A percentile compares a stretch with the other conserved stretches of the same genome.
These are phyloP conservation scores for Neocrepidodera transversa DNA, from an alignment of 2,888 invertebrate species.

Conservation along the genomic window DNA sequence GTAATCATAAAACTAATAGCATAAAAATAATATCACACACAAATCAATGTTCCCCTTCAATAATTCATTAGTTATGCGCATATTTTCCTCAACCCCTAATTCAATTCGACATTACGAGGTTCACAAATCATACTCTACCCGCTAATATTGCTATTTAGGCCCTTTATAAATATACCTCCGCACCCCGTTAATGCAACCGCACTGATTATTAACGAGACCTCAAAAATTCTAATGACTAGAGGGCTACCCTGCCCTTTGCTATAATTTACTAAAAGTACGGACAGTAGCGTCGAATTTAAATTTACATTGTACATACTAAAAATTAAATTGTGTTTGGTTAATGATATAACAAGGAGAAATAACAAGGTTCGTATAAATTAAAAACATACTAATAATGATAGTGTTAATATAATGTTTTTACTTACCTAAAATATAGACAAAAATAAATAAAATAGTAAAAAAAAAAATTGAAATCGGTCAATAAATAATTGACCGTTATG, in stretches of 20 bases:
- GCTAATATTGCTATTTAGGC: slow-evolving; percentile 21
- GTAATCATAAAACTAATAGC: no score
- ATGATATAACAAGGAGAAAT: no score
- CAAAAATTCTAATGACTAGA: slow-evolving; percentile 34
- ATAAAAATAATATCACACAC: slow-evolving; percentile 9
- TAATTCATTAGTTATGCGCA: background rate
- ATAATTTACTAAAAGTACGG: slow-evolving; percentile 51
- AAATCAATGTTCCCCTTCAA: slow-evolving; percentile 7
- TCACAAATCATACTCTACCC: slow-evolving; percentile 20
- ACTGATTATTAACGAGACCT: slow-evolving; percentile 28
- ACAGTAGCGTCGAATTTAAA: background rate
- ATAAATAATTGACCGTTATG: no score
- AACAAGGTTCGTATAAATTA: no score
- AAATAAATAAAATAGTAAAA: no score
- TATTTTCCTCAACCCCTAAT: slow-evolving; percentile 3
- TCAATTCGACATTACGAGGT: slow-evolving; percentile 9
- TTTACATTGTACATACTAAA: no score
- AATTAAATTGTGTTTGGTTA: no score
- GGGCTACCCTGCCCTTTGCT: slow-evolving; percentile 40
- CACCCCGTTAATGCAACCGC: slow-evolving; percentile 18
- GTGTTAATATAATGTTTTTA: no score
- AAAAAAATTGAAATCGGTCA: no score
- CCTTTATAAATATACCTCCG: slow-evolving; percentile 12
- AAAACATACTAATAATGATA: no score
- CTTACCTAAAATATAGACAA: no score